A percentile compares a stretch with the other conserved stretches of the same genome.
Conservation (phyloP, 2,113 vertebrate genomes). For the Sakesphorus luctuosus region DNA sequence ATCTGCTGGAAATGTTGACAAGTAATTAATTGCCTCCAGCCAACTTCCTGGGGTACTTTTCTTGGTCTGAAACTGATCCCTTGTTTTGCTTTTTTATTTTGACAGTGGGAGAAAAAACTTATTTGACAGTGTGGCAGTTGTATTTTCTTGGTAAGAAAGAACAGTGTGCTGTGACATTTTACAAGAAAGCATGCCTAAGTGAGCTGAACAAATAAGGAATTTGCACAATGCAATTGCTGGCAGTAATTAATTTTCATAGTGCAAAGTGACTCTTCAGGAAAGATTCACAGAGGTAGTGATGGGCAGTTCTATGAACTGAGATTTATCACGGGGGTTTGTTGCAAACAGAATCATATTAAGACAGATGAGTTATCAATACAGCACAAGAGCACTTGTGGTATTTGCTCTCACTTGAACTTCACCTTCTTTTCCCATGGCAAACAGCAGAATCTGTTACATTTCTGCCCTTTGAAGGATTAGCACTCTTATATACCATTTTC, state of each 20-base stretch:
- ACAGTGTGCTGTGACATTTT: slow-evolving; percentile 28
- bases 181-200: not conserved
- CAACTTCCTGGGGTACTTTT: slow-evolving; percentile 22
- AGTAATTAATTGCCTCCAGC: slow-evolving; percentile 48
- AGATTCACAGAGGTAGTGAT: not conserved
- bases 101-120: not conserved
- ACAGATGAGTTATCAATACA: not conserved
- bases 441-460: not conserved
- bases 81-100: slow-evolving; percentile 47
- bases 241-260: slow-evolving; percentile 46
- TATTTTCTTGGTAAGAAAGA: slow-evolving; percentile 39
- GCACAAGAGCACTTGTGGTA: not conserved
- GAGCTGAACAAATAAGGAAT: slow-evolving; percentile 25
- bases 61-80: slow-evolving; percentile 31
- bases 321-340: not conserved
- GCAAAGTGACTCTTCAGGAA: not conserved
- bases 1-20: slow-evolving; percentile 15
- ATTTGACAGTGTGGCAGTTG: slow-evolving; percentile 9
- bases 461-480: not conserved
- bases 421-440: not conserved
- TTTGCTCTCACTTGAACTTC: slow-evolving; percentile 3
- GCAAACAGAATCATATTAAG: slow-evolving; percentile 23
- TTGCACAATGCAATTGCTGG: not conserved
- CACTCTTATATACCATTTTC: not conserved
- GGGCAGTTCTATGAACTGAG: not conserved